phyloP scores from a whole-genome alignment of 2,888 invertebrate genomes.

The Pristionchus japonicus region DNA sequence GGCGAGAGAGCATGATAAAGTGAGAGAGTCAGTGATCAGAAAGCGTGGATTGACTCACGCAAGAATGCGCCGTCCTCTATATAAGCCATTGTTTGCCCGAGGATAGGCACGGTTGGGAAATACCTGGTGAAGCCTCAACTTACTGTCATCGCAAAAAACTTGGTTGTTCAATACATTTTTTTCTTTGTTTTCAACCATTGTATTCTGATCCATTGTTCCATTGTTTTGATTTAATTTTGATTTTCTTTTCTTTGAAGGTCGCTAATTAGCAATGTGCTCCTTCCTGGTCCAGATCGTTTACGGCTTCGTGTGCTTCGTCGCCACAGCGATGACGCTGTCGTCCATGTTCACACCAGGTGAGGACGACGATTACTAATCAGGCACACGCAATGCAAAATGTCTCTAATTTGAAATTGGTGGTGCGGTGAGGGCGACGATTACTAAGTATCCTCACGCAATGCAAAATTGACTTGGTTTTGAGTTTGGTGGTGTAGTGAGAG shows the following conservation, averaged over 20 bases:
- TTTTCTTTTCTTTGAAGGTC: not conserved
- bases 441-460: not conserved
- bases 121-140: no score
- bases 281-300: conserved; percentile 59
- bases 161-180: no score
- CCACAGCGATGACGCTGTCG: not conserved
- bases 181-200: no score
- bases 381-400: not conserved
- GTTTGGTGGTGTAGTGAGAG: not conserved
- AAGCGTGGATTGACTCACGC: not conserved
- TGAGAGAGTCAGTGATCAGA: not conserved
- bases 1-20: no score
- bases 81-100: not conserved
- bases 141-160: no score
- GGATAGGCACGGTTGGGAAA: not conserved
- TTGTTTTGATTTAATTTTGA: no score
- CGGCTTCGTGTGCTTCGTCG: conserved; percentile 49
- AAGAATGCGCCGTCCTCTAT: not conserved
- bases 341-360: conserved; percentile 44
- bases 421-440: conserved; percentile 16
- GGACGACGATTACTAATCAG: not conserved
- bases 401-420: not conserved
- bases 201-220: no score
- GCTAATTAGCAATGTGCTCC: conserved; percentile 54
- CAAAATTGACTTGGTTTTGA: not conserved